A percentile compares a stretch with the other conserved stretches of the same genome.
These are phyloP conservation scores for Acrobasis consociella DNA, from an alignment of 2,888 invertebrate genomes.

Conservation along the genomic window DNA sequence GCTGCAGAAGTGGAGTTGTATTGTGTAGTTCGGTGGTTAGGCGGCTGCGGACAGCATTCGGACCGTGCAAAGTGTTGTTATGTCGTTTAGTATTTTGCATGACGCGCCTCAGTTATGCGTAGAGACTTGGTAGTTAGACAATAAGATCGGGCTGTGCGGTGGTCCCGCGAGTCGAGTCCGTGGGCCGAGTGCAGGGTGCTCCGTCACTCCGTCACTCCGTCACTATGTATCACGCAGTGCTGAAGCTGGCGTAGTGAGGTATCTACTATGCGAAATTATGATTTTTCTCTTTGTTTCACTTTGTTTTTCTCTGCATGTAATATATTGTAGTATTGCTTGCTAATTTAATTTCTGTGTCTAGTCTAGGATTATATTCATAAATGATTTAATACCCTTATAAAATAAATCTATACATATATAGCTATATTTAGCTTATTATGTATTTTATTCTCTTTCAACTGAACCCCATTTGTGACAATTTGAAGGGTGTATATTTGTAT, in stretches of 20 bases:
- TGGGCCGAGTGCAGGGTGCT: not conserved
- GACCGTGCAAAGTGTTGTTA: not conserved
- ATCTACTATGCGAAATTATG: slow-evolving; percentile 1
- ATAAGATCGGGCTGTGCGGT: not conserved
- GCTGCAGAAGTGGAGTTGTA: slow-evolving; percentile 29
- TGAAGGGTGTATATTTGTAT: no score
- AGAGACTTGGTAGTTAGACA: not conserved
- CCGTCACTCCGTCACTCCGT: not conserved
- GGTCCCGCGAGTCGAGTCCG: not conserved
- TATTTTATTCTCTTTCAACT: no score
- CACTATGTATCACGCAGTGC: not conserved
- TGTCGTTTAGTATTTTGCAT: slow-evolving; percentile 1
- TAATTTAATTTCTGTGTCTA: not conserved
- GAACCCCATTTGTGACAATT: no score
- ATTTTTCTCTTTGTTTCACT: not conserved
- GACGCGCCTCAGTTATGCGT: slow-evolving; percentile 3
- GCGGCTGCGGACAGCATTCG: not conserved
- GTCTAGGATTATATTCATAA: not conserved
- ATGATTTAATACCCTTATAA: no score
- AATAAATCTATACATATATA: no score
- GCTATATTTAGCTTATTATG: no score
- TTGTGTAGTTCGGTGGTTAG: not conserved
- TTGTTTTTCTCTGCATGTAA: not conserved
- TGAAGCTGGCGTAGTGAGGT: slow-evolving; percentile 5
- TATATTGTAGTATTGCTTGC: not conserved